Evolutionary conservation across 2,888 invertebrate genomes (phyloP), one percentile per base, ranked within the genome.

Genomic region (Nebria salina): DNA sequence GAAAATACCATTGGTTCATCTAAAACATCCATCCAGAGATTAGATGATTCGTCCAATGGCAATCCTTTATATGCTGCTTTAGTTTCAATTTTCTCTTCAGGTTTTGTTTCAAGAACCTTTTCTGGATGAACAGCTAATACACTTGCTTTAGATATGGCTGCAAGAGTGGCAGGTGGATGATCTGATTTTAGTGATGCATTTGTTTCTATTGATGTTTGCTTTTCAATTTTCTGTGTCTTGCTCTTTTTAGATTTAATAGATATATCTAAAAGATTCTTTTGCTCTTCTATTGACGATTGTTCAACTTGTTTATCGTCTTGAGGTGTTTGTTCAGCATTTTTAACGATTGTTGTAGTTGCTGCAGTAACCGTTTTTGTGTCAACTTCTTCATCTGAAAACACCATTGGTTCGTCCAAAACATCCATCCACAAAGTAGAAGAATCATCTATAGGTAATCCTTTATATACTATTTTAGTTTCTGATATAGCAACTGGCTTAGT

Each of bases 341-440:
- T 43, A 54, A 25, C 11, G 13, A 26, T 75, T 42, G 65, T 72
- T 20, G 34, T 20, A 64, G 41, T 41, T 15, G 70, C 25, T 20
- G 13, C 70, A 11, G 70, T 70, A 11, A n/a, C 25, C 34, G 26
- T 43, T 34, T 26, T n/a, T 64, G 65, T 9, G 64, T 73, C 65
- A 15, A 66, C 25, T 43, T 81, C 81, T 15, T 84, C 84, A 77
- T 85, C 83, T 72, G 82, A 84, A 7, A 84, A 79, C 25, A 77
- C 81, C 68, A 83, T 73, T 41, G 83, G 82, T 81, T 84, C 84
- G 64, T 84, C 84, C 65, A 88, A 75, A 9, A 87, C 86, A 77
- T 86, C 85, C 87, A 88, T 87, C 88, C 88, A 88, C 4, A 85
- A 82, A 72, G 83, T 85, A 13, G 85, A 81, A 0, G 86, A 84